phyloP scores from a whole-genome alignment of 2,113 vertebrate genomes.

The Stegastes partitus region DNA sequence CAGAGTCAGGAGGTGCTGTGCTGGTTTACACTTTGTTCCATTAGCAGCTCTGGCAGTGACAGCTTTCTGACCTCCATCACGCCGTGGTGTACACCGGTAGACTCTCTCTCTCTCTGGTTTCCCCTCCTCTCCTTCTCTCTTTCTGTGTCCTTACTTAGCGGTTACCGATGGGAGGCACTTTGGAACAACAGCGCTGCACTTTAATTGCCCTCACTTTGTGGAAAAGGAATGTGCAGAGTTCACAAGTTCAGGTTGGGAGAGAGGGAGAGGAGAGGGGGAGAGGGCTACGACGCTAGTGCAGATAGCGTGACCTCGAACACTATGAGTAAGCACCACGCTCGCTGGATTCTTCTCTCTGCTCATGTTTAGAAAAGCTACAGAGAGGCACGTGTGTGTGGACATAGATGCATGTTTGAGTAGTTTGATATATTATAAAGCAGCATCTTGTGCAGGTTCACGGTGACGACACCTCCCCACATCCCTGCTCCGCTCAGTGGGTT shows the following conservation, averaged over 20 bases:
- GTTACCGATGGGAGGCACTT: slow-evolving; percentile 43
- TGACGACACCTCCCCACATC: no score
- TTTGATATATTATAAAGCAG: no score
- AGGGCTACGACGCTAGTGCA: neutral
- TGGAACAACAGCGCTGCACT: slow-evolving; percentile 46
- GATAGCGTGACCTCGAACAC: no score
- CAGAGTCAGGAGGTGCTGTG: neutral
- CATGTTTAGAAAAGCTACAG: no score
- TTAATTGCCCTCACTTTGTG: slow-evolving; percentile 44
- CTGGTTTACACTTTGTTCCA: slow-evolving; percentile 19
- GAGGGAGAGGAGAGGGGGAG: neutral
- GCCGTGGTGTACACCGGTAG: slow-evolving; percentile 30
- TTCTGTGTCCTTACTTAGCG: slow-evolving; percentile 6
- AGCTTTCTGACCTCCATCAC: slow-evolving; percentile 27
- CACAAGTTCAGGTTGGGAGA: slow-evolving; percentile 42
- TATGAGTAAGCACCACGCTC: no score
- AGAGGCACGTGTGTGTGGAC: no score
- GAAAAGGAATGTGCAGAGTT: slow-evolving; percentile 39
- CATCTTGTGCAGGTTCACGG: no score
- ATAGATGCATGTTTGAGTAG: no score
- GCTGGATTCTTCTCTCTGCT: no score
- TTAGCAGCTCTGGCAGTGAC: slow-evolving; percentile 40
- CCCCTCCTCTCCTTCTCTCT: neutral
- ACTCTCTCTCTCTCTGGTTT: neutral
- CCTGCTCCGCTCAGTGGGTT: no score